Evolutionary conservation across 2,113 vertebrate species (phyloP), one percentile per base, ranked within the genome.

Genomic region (Urocitellus parryii): DNA sequence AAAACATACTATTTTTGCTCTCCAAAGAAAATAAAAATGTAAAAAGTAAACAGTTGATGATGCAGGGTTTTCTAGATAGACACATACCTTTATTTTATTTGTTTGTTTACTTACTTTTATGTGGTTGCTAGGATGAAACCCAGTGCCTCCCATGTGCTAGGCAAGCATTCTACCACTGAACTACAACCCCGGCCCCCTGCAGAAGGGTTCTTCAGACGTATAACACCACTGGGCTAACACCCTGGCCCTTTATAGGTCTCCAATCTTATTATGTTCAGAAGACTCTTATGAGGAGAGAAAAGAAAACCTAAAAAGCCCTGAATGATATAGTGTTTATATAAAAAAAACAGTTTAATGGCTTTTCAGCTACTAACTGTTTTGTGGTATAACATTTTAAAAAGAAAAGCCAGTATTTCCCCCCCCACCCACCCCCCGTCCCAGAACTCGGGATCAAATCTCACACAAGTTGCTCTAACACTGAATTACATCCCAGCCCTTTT

Each of bases 1-100:
- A 90, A 93, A 88, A 91, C 25, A 87, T 4, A 85, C 42, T 94
- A 61, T 56, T 90, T 92, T 92, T 87, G 13, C 9, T 78, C 70
- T 56, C 58, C 17, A 61, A 51, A 56, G 32, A 77, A 90, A 76
- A 84, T 53, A 25, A 61, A 93, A 86, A 86, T 48, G 45, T 2
- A 79, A 45, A 67, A 83, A 88, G 68, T 45, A 61, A 80, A 56
- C 39, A 63, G 34, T 9, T 83, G 29, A 37, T 25, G 32, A 61
- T 70, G 37, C 14, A 32, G 14, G 17, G 17, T 20, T 58, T 58
- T 20, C 63, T 72, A 58, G 56, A 58, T 58, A 18, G 56, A 58
- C 56, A 58, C 18, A 58, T 58, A 58, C 18, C 56, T 58, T 58
- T 58, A 20, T 58, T 58, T 58, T 58, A 1, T 22, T 58, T 58